Evolutionary conservation across 2,797 vertebrate species (phyloP).

Genomic region (Enteromius mattozi): DNA sequence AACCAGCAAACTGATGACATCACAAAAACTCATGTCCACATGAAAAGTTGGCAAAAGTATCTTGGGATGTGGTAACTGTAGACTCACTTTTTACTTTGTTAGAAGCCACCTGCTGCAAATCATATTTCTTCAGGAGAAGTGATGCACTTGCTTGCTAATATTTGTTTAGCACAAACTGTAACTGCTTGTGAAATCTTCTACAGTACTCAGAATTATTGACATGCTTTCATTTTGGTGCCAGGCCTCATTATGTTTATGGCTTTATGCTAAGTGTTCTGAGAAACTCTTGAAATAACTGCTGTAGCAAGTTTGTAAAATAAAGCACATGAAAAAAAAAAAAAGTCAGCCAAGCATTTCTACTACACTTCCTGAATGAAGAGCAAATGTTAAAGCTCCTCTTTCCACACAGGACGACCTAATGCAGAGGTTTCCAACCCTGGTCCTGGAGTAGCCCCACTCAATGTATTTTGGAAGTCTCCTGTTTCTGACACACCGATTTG

Average conservation of each 20-base stretch:
- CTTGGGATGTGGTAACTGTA: slow-evolving; percentile 41
- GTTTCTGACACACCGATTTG: background rate
- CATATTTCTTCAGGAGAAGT: slow-evolving; percentile 33
- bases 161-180: slow-evolving; percentile 25
- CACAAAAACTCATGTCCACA: background rate
- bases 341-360: slow-evolving; percentile 27
- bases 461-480: background rate
- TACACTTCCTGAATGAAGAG: slow-evolving; percentile 20
- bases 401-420: background rate
- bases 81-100: slow-evolving; percentile 49
- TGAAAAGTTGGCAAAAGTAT: background rate
- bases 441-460: background rate
- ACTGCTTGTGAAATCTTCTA: slow-evolving; percentile 5
- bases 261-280: slow-evolving; percentile 35
- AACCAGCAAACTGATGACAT: background rate
- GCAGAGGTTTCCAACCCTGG: background rate
- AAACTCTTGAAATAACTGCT: slow-evolving; percentile 35
- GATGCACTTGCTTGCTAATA: slow-evolving; percentile 19
- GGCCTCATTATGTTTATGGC: slow-evolving; percentile 21
- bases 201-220: slow-evolving; percentile 22
- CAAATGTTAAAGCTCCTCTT: background rate
- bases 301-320: slow-evolving; percentile 26
- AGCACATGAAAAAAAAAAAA: slow-evolving; percentile 13
- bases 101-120: slow-evolving; percentile 27
- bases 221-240: background rate